Base-by-base conservation (phyloP, 2,888 invertebrate species). In the Melangyna quadrimaculata region DNA sequence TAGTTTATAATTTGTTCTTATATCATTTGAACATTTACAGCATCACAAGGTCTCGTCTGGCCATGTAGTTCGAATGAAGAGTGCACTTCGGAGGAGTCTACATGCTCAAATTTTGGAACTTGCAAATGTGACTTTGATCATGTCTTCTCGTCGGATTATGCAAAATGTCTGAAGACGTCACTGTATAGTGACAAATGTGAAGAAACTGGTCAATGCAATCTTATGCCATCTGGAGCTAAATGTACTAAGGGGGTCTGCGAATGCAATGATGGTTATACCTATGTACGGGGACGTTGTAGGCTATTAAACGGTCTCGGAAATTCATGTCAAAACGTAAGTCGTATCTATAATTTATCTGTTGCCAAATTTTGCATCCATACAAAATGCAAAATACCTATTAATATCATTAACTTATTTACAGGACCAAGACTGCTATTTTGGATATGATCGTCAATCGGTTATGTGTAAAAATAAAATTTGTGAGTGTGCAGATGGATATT, bases 181-280 rank as follows among this genome's bases (percentile, higher is more conserved):
- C 90, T 89, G 82, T 88, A 91, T 91, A 92, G 92, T 89, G 91
- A 91, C 88, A 71, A 87, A 89, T 92, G 92, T 89, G 89, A 90
- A 88, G 91, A 92, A 77, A 89, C 89, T 87, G 90, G 89, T 89
- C 92, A 92, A 89, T 92, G 92, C 89, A 91, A 91, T 92, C 91
- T 91, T 92, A 91, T 92, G 91, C 91, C 92, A 90, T 90, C 92
- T 88, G 91, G 92, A 91, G 91, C 91, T 89, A 90, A 89, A 88
- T 92, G 92, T 90, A 91, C 90, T 89, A 88, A 90, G 88, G 90
- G 91, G 90, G 90, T 90, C 89, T 92, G 92, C 90, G 90, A 90
- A 89, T 92, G 92, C 89, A 90, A 89, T 88, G 90, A 91, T 89
- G 91, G 90, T 88, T 90, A 90, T 87, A 91, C 89, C 82, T 92